phyloP scores from a whole-genome alignment of 2,888 invertebrate species.

The Scaptodrosophila latifasciaeformis region DNA sequence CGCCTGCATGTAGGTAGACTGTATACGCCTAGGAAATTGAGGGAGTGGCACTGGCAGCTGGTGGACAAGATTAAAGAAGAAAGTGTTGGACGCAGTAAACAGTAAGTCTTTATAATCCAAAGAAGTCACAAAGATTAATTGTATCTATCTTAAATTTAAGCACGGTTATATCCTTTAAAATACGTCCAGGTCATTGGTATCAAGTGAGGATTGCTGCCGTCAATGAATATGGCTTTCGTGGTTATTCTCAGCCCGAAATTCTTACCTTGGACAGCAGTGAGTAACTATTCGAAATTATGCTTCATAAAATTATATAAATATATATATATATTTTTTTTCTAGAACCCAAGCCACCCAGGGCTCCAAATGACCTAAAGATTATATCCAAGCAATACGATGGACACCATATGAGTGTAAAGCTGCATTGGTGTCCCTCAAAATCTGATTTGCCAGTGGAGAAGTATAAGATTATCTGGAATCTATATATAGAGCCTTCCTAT shows the following conservation, averaged over 20 bases:
- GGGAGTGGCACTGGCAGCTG: constrained; percentile 78
- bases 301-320: constrained; percentile 11
- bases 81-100: constrained; percentile 51
- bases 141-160: constrained; percentile 39
- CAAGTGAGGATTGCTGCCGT: constrained; percentile 86
- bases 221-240: constrained; percentile 82
- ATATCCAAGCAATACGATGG: constrained; percentile 66
- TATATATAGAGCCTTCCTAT: constrained; percentile 81
- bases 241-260: constrained; percentile 81
- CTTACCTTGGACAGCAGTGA: constrained; percentile 75
- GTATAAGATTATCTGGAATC: constrained; percentile 86
- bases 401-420: constrained; percentile 77
- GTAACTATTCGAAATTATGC: constrained; percentile 33
- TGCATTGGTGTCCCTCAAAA: constrained; percentile 82
- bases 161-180: constrained; percentile 70
- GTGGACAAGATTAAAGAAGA: constrained; percentile 70
- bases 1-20: constrained; percentile 82
- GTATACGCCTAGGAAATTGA: constrained; percentile 80
- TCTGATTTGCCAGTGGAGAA: constrained; percentile 83
- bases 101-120: constrained; percentile 39
- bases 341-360: constrained; percentile 73
- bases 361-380: constrained; percentile 70
- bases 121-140: too few relatives aligned
- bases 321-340: not conserved
- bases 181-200: constrained; percentile 84